These are phyloP conservation scores for Cottus gobio DNA, from an alignment of 2,113 vertebrate genomes.

Conservation along the genomic window DNA sequence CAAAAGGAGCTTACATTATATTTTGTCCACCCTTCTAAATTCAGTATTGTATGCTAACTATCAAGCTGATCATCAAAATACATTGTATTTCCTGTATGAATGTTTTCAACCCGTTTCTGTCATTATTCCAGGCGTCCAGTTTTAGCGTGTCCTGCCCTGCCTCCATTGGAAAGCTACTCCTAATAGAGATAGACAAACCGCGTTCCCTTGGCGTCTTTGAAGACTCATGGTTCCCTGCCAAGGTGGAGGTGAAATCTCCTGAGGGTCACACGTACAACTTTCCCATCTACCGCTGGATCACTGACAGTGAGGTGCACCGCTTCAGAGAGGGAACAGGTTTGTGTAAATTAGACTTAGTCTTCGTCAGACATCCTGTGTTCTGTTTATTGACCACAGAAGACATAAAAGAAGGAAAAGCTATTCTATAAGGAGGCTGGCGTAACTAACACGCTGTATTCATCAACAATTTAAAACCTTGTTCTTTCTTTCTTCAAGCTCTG, in stretches of 20 bases:
- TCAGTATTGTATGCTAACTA: background rate
- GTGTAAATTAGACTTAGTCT: slow-evolving; percentile 3
- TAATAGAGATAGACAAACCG: slow-evolving; percentile 69
- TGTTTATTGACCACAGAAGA: background rate
- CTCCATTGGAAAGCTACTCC: slow-evolving; percentile 64
- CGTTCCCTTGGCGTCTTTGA: background rate
- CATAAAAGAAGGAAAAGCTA: background rate
- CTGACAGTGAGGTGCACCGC: slow-evolving; percentile 31
- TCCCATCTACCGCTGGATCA: slow-evolving; percentile 73
- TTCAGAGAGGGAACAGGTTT: slow-evolving; percentile 73
- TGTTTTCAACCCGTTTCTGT: slow-evolving; percentile 1
- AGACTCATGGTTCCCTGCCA: slow-evolving; percentile 69
- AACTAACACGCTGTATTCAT: background rate
- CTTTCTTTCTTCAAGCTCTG: slow-evolving; percentile 38
- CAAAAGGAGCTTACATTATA: background rate
- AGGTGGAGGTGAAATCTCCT: slow-evolving; percentile 60
- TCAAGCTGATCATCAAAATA: background rate
- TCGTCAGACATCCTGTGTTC: background rate
- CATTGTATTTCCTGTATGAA: background rate
- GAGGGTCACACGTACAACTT: slow-evolving; percentile 58
- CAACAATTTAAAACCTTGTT: background rate
- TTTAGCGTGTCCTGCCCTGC: slow-evolving; percentile 41
- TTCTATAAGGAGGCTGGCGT: background rate
- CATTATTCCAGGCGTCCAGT: slow-evolving; percentile 9
- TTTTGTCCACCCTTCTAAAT: background rate